Base-by-base conservation (phyloP, 1,140 invertebrate genomes). In the Pseudomyrmex dendroicus region DNA sequence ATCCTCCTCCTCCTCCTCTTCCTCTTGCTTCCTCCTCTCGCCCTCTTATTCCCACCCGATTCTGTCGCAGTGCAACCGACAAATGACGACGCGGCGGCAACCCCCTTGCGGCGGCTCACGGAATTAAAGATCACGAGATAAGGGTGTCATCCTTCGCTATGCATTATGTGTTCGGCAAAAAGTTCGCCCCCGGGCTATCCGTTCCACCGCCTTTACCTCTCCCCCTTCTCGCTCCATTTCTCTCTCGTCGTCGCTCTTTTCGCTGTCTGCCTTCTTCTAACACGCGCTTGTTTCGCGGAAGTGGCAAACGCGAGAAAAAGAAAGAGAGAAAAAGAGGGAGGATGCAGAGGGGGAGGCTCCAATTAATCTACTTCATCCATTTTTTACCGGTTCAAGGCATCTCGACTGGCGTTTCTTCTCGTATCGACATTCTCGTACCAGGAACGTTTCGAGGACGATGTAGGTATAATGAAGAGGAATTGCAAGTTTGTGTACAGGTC, bases 111-210 rank as follows among this genome's bases (percentile, higher is more conserved):
- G 85, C 73, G 85, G 86, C 90, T 84, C 86, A 87, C 90, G 91
- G 91, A 94, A 94, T 94, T 94, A 94, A 94, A 94, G 93, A 94
- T 94, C 91, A 89, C 88, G 88, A 91, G 92, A 94, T 94, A 94
- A 93, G 91, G 86, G 91, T 93, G 92, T 93, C 92, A 92, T 94
- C 92, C 91, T 92, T 92, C 88, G 91, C 91, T 92, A 89, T 89
- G 88, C 88, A 89, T 89, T 89, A 89, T 89, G 73, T 89, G 88
- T 89, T 89, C 87, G 87, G 88, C 84, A 89, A 89, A 90, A 88
- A 86, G 86, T 77, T 90, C 82, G 67, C 87, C 77, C 88, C 64
- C 82, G 66, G 87, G 82, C 82, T 64, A 82, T 73, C 70, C 70
- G 44, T 61, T 57, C 56, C 66, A 0, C 63, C 54, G 20, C 61